phyloP scores from a whole-genome alignment of 2,113 vertebrate species.

The Puntigrus tetrazona region DNA sequence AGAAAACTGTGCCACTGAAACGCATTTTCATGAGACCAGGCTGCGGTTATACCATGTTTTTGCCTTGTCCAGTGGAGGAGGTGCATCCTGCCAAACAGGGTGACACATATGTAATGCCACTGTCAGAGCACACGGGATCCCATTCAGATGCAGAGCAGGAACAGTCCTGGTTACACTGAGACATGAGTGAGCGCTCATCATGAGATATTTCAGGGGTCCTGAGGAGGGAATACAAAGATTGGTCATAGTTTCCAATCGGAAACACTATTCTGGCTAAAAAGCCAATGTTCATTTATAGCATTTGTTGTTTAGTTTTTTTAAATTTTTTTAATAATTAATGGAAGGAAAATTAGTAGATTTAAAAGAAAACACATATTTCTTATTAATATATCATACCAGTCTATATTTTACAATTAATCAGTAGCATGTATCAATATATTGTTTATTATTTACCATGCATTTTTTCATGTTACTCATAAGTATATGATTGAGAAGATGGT shows the following conservation, averaged over 20 bases:
- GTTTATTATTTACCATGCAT: too few species aligned
- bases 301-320: background rate
- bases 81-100: constrained; percentile 87
- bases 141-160: constrained; percentile 80
- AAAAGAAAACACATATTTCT: too few species aligned
- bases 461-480: too few species aligned
- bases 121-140: constrained; percentile 90
- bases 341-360: too few species aligned
- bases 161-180: constrained; percentile 84
- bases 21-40: too few species aligned
- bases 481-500: too few species aligned
- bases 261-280: background rate
- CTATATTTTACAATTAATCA: too few species aligned
- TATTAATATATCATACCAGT: too few species aligned
- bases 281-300: background rate
- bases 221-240: constrained; percentile 21
- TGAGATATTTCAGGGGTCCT: constrained; percentile 65
- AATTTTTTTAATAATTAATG: too few species aligned
- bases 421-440: background rate
- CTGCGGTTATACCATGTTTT: constrained; percentile 68
- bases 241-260: background rate
- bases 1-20: too few species aligned
- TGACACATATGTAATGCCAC: constrained; percentile 83
- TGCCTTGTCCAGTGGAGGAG: constrained; percentile 70
- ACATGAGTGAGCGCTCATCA: constrained; percentile 67